Conservation (phyloP, 2,888 invertebrate species). For the Ophraella communa region DNA sequence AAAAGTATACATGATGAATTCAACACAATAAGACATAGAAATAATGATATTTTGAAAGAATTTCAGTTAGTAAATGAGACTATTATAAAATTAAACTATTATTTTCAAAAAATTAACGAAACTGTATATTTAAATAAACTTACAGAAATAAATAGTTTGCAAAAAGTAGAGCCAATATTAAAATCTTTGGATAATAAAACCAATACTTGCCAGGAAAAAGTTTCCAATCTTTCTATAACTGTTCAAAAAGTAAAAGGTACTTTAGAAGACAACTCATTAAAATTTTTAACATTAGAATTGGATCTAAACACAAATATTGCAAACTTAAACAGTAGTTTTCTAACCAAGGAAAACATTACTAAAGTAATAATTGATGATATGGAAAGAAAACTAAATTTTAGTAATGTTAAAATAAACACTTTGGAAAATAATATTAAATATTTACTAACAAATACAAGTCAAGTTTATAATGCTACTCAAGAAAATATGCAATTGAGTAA, state of each 20-base stretch:
- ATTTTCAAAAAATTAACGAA: no score
- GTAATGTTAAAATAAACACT: background rate
- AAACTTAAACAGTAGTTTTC: background rate
- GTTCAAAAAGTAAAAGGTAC: background rate
- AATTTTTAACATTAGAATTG: background rate
- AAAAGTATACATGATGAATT: background rate
- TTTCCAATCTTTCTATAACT: background rate
- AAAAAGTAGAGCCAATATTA: background rate
- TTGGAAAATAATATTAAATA: background rate
- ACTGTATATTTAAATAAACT: background rate
- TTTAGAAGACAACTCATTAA: background rate
- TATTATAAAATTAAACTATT: no score
- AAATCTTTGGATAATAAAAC: background rate
- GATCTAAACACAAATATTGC: background rate
- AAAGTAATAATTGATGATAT: background rate
- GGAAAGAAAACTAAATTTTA: background rate
- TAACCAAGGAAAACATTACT: background rate
- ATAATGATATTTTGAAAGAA: background rate
- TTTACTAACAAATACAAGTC: background rate
- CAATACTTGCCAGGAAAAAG: background rate
- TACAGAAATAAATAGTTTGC: background rate
- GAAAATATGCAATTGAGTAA: background rate
- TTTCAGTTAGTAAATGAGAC: background rate
- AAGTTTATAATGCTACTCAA: background rate
- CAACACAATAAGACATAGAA: background rate